Base-by-base conservation (phyloP, 1,140 invertebrate genomes). In the Microplitis demolitor region DNA sequence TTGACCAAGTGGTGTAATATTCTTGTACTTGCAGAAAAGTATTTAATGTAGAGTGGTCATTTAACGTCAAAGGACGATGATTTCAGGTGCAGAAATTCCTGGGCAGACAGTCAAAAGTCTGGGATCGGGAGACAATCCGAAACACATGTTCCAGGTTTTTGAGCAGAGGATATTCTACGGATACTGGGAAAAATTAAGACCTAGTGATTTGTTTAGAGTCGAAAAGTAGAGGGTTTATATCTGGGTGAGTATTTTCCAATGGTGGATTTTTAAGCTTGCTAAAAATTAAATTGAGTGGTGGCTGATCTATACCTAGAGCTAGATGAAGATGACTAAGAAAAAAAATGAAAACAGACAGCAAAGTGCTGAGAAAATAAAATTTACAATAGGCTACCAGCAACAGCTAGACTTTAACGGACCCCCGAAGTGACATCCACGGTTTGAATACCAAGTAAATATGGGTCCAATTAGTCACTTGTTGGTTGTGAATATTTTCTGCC, bases 381-480 rank as follows among this genome's bases (percentile, higher is more conserved):
- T 45, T 50, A 76, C 74, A 79, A 78, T 78, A 62, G 50, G 73
- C 64, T 74, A 77, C 74, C 75, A 78, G 73, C 63, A 75, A 72
- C 13, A 66, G 68, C 74, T 45, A 45, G 39, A 24, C 67, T 67
- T 73, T n/a, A 70, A 24, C 16, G 37, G 74, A 45, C 68, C 50
- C 33, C 64, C 54, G 37, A 14, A 64, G 34, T 37, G 72, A 69
- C 60, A 66, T 70, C 39, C 54, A 56, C 3, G 61, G 74, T 71
- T 62, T 72, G 67, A 73, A 66, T 74, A 63, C 56, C 73, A 78
- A 75, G 78, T 78, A 75, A 71, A 78, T 80, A 77, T 77, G 72
- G 76, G 75, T 51, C 77, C 72, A 81, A 80, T 83, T 81, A 80
- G 77, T 53, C 64, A 63, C 60, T 76, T 66, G 74, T 78, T 80